Conservation (phyloP, 2,797 vertebrate genomes). For the Sebastolobus altivelis region DNA sequence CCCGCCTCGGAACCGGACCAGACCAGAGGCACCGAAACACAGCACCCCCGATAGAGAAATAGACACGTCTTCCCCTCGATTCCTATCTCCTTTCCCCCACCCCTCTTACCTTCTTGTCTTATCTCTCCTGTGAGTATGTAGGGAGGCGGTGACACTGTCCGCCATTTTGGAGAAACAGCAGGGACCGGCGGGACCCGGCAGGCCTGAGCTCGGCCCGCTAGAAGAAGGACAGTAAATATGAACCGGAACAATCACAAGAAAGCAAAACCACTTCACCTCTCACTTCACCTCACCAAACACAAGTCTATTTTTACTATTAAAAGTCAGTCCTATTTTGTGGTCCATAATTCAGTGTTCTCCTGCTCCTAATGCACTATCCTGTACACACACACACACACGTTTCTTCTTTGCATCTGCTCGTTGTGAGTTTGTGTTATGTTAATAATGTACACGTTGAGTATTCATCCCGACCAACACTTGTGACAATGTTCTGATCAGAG, state of each 20-base stretch:
- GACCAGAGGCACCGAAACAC: constrained; percentile 61
- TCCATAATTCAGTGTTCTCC: constrained; percentile 32
- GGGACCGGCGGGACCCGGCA: constrained; percentile 7
- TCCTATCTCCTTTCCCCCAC: constrained; percentile 23
- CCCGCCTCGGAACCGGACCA: constrained; percentile 44
- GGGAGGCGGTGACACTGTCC: constrained; percentile 11
- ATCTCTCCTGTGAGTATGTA: constrained; percentile 43
- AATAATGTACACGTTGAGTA: constrained; percentile 53
- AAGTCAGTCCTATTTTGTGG: constrained; percentile 35
- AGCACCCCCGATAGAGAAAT: constrained; percentile 49
- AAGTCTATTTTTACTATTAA: constrained; percentile 56
- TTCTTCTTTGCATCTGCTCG: constrained; percentile 16
- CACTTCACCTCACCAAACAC: constrained; percentile 16
- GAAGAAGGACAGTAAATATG: constrained; percentile 14
- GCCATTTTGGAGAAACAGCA: constrained; percentile 23
- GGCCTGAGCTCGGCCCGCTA: constrained; percentile 10
- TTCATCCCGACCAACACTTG: constrained; percentile 59
- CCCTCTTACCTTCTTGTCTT: constrained; percentile 34
- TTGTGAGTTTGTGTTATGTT: constrained; percentile 53
- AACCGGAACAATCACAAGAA: constrained; percentile 19
- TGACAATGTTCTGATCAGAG: constrained; percentile 62
- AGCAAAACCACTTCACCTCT: neutral
- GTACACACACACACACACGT: constrained; percentile 27
- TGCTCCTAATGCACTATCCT: constrained; percentile 39
- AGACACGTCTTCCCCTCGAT: constrained; percentile 25